phyloP scores from a whole-genome alignment of 2,888 invertebrate species.

The Drosophila ezoana region DNA sequence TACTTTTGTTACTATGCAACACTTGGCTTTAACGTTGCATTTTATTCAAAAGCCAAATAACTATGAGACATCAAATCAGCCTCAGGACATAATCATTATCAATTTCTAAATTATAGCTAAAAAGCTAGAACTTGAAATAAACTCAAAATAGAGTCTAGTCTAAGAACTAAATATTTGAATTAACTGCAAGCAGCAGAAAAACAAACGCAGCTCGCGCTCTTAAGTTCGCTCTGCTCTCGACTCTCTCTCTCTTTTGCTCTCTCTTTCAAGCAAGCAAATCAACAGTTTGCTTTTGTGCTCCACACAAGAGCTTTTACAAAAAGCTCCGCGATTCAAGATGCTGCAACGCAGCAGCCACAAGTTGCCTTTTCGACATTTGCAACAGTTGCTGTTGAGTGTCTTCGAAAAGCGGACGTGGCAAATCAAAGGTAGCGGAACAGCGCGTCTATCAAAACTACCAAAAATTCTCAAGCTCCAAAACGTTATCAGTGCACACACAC shows the following conservation, averaged over 20 bases:
- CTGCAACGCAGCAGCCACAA: constrained; percentile 69
- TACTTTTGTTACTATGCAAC: too few relatives aligned
- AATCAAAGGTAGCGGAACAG: constrained; percentile 61
- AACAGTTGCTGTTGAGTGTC: constrained; percentile 82
- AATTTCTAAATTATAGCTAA: background rate
- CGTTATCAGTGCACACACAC: constrained; percentile 62
- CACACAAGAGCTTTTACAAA: constrained; percentile 32
- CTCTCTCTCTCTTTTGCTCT: constrained; percentile 3
- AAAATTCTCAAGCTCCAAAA: constrained; percentile 21
- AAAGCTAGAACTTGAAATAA: background rate
- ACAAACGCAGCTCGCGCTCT: constrained; percentile 15
- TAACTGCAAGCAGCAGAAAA: background rate
- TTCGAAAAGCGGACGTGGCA: constrained; percentile 78
- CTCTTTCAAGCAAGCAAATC: constrained; percentile 44
- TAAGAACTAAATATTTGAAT: constrained; percentile 4
- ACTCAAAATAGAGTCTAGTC: constrained; percentile 1
- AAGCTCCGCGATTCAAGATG: constrained; percentile 48
- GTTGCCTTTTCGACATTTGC: constrained; percentile 77
- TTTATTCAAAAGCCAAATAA: too few relatives aligned
- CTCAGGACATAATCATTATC: too few relatives aligned
- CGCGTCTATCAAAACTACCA: constrained; percentile 32
- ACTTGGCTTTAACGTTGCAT: too few relatives aligned
- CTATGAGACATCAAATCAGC: too few relatives aligned
- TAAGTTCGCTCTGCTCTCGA: constrained; percentile 2
- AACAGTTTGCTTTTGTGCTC: constrained; percentile 69